Evolutionary conservation across 2,888 invertebrate species (phyloP), one percentile per base, ranked within the genome.

Genomic region (Frankliniella intonsa): DNA sequence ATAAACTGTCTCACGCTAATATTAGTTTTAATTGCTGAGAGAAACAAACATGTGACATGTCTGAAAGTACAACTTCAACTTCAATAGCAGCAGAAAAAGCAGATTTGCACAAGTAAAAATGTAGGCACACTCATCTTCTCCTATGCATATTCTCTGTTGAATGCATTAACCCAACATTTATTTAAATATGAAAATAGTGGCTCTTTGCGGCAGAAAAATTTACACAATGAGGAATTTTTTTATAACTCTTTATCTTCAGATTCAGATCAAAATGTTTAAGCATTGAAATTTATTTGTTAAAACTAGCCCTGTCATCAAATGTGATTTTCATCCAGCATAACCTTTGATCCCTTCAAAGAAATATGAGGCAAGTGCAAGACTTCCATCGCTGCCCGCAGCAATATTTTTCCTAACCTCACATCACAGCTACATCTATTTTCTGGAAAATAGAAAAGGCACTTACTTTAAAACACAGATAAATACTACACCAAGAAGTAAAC

Each of bases 361-460:
- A 25, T 76, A 76, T 76, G 69, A 76, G 69, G 69, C 69, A 76
- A 76, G 69, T 76, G 69, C 69, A 76, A 76, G 25, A 76, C 69
- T 76, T 25, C 69, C 69, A 76, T 76, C 69, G 69, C 69, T 76
- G 69, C 69, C 69, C 69, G 69, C 69, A 76, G 69, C 69, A 76
- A 76, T 76, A 76, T 25, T 76, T 55, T 22, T 25, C 69, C 69
- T 25, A 25, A 76, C 69, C 69, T 76, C 69, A 76, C 69, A 76
- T 76, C 69, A 76, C 69, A 76, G 69, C 69, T 76, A 25, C 69
- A 25, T 9, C 22, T 25, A 76, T 76, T 25, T 76, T 25, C 25
- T 62, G 62, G n/a, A 76, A 22, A 76, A 76, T 76, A 22, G 69
- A 76, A 76, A 76, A 76, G 69, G 69, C 69, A 76, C 69, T 76